These are phyloP conservation scores for Andricus quercusramuli DNA, from an alignment of 2,888 invertebrate species.

Conservation along the genomic window DNA sequence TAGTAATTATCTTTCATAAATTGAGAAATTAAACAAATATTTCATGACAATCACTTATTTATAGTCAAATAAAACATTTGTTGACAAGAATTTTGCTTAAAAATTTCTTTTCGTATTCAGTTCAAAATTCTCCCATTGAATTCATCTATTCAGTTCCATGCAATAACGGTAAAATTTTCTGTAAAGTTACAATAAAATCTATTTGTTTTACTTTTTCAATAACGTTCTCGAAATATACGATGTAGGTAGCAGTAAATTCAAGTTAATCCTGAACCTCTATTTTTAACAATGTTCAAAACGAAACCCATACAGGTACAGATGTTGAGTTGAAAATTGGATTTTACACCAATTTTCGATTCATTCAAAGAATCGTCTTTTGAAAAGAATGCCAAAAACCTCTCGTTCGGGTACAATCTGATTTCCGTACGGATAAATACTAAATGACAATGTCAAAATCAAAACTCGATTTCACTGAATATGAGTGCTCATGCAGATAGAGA, in stretches of 20 bases:
- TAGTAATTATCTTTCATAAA: background rate
- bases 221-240: too few species aligned
- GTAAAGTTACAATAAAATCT: too few species aligned
- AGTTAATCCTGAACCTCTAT: background rate
- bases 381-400: too few species aligned
- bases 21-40: background rate
- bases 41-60: too few species aligned
- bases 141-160: too few species aligned
- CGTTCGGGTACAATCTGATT: background rate
- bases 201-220: background rate
- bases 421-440: background rate
- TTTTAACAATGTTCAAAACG: background rate
- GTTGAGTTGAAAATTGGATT: background rate
- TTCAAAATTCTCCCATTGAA: too few species aligned
- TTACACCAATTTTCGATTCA: background rate
- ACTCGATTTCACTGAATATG: too few species aligned
- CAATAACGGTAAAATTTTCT: too few species aligned
- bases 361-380: background rate
- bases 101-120: too few species aligned
- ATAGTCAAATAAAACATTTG: too few species aligned
- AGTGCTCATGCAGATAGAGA: too few species aligned
- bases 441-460: background rate
- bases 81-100: too few species aligned
- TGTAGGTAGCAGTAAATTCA: background rate
- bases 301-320: background rate